Evolutionary conservation across 2,888 invertebrate genomes (phyloP), one percentile per base, ranked within the genome.

Genomic region (Spisula subtruncata): DNA sequence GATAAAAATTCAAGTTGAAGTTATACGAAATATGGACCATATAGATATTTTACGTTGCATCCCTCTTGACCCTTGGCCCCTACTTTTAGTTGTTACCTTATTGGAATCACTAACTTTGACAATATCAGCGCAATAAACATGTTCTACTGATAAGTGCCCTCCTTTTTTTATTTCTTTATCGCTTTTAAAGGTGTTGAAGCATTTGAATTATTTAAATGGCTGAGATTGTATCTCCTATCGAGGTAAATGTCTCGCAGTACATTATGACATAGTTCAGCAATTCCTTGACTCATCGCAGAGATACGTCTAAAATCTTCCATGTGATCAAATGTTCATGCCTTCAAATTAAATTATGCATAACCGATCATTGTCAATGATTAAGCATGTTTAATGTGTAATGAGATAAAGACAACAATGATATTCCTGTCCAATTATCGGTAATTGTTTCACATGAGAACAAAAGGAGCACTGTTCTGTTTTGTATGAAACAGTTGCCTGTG

Each of bases 291-390:
- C 14, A 85, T 85, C 71, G 20, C 14, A 32, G 10, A 71, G 18
- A 85, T 54, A 51, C 48, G 79, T 71, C 79, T 29, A 41, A 51
- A 79, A 20, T 48, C 16, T 79, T 51, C 32, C 54, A 20, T 75
- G 54, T 79, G 51, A 85, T 85, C 79, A 48, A 46, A 71, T 79
- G 71, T 79, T 75, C 25, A 46, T 54, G 79, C 35, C 83, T 83
- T 83, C 83, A 46, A 35, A 85, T 85, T 79, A 79, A 85, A 85
- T 85, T 75, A 32, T 35, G 79, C 85, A 85, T 85, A 79, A 51
- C 20, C 14, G 85, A 85, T 79, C 20, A n/a, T 85, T 85, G 79
- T 85, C 51, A 48, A 54, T 85, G 75, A 79, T 85, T 51, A 79
- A 79, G 85, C 79, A 51, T 75, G 85, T 35, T 79, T 85, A 20